Base-by-base conservation (phyloP, 2,113 vertebrate genomes). In the Plectropomus leopardus region DNA sequence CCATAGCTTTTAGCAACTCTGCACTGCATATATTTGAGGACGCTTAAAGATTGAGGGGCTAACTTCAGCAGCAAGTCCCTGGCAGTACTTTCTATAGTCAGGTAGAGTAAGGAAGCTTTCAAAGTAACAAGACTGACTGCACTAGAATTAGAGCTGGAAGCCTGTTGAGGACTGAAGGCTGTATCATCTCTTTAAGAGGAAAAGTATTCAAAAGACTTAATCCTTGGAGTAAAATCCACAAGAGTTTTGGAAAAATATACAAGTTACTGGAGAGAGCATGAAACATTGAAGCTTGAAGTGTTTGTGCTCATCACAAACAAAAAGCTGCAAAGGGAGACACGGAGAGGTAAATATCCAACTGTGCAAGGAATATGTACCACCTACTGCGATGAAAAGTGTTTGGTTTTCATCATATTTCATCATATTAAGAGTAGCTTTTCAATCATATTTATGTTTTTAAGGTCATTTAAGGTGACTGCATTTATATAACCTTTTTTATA, bases 141-240 rank as follows among this genome's bases (percentile, higher is more conserved):
- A 47, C 60, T 66, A 69, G 72, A 89, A 81, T 76, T 61, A 75
- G 55, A 86, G 74, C 59, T 23, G 32, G 66, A 69, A 80, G 57
- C 50, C 71, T 70, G 59, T 21, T 72, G 63, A 69, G 73, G 47
- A 75, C 69, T 84, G 64, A 80, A 65, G 71, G 50, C 71, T 78
- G 78, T 66, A 47, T 81, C 73, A 61, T 87, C 74, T 72, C 61
- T 51, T 76, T 72, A 75, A 47, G 54, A 68, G 17, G 45, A 61
- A 76, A 82, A 50, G 57, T 59, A 76, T 82, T 88, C 45, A 84
- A 63, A 78, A 86, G 66, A 80, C 53, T 59, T 76, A 73, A 89
- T 89, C 80, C 83, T 76, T 69, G 45, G 42, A 87, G 78, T 34
- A 69, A 77, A 80, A 60, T 79, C 61, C 54, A 59, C 45, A 63